Evolutionary conservation across 2,888 invertebrate genomes (phyloP).

Genomic region (Nebria salina): DNA sequence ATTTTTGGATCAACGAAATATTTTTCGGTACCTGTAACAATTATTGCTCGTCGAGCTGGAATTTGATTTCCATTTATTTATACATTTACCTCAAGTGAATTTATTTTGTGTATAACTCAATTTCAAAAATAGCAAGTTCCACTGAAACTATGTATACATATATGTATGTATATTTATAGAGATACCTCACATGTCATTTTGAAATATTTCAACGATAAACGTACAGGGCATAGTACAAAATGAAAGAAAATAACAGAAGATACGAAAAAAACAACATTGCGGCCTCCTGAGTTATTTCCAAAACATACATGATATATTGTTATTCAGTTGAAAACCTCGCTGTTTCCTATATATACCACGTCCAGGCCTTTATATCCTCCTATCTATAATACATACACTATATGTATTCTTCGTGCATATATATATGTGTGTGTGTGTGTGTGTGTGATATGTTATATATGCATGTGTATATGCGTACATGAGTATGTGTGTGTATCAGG

Average conservation of each 20-base stretch:
- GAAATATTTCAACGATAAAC: neutral
- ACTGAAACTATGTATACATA: too few relatives aligned
- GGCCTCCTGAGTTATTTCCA: constrained; percentile 35
- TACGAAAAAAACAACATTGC: constrained; percentile 8
- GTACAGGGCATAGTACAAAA: neutral
- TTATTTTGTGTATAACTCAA: too few relatives aligned
- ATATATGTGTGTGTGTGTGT: constrained; percentile 19
- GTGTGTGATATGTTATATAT: constrained; percentile 12
- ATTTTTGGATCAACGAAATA: neutral
- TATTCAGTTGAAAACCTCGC: constrained; percentile 45
- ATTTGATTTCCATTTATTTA: too few relatives aligned
- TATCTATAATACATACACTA: constrained; percentile 22
- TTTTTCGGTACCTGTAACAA: neutral
- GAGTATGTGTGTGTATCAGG: constrained; percentile 51
- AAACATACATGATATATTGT: constrained; percentile 45
- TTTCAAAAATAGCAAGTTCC: too few relatives aligned
- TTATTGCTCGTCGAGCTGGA: neutral
- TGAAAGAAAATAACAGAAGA: constrained; percentile 2
- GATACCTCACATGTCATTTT: constrained; percentile 1
- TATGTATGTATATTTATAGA: neutral
- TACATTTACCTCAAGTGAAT: too few relatives aligned
- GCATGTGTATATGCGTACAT: constrained; percentile 11
- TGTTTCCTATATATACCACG: constrained; percentile 34
- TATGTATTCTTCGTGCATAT: constrained; percentile 15
- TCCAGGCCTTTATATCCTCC: constrained; percentile 12